Percentiles rank a stretch among this genome's conserved stretches.
phyloP scores from a whole-genome alignment of 2,113 vertebrate species.

The Thalassarche chlororhynchos region DNA sequence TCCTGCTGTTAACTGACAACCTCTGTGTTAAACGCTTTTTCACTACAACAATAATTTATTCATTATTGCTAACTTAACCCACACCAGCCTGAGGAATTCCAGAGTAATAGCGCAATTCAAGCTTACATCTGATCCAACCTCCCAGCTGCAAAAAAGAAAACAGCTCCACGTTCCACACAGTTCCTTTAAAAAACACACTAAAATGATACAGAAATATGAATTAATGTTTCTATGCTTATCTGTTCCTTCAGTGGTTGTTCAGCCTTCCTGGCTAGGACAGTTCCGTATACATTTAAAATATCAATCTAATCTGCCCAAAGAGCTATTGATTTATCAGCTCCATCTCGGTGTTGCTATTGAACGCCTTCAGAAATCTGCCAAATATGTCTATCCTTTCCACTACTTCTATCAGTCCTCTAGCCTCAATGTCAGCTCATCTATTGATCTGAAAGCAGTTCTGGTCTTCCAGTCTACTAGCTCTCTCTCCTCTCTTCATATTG shows the following conservation, averaged over 20 bases:
- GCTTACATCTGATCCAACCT: neutral
- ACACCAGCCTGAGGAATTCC: neutral
- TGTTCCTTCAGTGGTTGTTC: constrained; percentile 3
- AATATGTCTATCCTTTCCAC: constrained; percentile 44
- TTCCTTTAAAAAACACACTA: neutral
- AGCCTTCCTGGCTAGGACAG: constrained; percentile 1
- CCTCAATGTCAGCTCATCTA: constrained; percentile 63
- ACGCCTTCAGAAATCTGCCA: constrained; percentile 59
- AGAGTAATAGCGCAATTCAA: neutral
- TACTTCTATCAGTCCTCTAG: constrained; percentile 37
- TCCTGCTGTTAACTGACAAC: neutral
- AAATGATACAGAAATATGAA: constrained; percentile 11
- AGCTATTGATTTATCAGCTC: constrained; percentile 66
- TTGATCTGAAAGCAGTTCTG: constrained; percentile 50
- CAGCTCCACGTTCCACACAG: neutral
- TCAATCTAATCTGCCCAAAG: constrained; percentile 54
- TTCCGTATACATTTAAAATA: constrained; percentile 65
- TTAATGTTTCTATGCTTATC: constrained; percentile 13
- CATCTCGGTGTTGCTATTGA: constrained; percentile 22
- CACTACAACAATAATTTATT: neutral
- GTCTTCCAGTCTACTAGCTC: constrained; percentile 50
- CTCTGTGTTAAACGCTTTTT: neutral
- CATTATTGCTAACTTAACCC: neutral
- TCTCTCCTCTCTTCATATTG: neutral
- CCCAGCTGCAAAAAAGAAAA: neutral